Percentiles rank a stretch among this genome's conserved stretches.
These are phyloP conservation scores for Furcifer pardalis DNA, from an alignment of 2,797 vertebrate species.

Conservation along the genomic window DNA sequence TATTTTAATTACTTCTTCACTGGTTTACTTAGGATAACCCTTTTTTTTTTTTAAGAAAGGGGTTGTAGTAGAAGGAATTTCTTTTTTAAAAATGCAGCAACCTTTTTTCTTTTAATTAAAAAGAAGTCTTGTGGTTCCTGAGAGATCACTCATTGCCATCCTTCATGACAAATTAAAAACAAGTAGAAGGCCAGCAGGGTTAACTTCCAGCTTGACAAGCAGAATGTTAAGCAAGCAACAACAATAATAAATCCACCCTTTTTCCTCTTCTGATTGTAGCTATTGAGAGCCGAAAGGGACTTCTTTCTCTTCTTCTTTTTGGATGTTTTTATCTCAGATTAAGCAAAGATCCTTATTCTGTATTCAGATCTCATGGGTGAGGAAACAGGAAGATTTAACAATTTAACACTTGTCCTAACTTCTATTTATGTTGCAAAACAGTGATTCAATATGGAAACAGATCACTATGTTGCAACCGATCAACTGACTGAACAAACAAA, in stretches of 20 bases:
- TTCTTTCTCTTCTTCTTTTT: not conserved
- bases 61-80: not conserved
- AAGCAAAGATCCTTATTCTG: not conserved
- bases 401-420: too few species aligned
- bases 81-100: not conserved
- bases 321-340: not conserved
- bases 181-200: slow-evolving; percentile 30
- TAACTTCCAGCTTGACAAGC: slow-evolving; percentile 24
- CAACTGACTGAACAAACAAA: too few species aligned
- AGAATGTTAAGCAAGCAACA: slow-evolving; percentile 30
- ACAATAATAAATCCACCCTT: slow-evolving; percentile 15
- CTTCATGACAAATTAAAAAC: slow-evolving; percentile 36
- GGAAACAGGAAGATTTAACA: too few species aligned
- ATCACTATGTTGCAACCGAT: not conserved
- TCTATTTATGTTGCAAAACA: not conserved
- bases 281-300: not conserved
- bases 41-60: not conserved
- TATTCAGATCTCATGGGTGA: not conserved
- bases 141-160: slow-evolving; percentile 26
- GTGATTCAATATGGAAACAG: not conserved
- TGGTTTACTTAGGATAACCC: not conserved
- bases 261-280: not conserved
- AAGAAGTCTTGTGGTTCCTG: not conserved
- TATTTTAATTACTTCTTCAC: slow-evolving; percentile 23
- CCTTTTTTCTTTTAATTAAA: slow-evolving; percentile 19